Percentiles rank a stretch among this genome's conserved stretches.
Evolutionary conservation across 2,797 vertebrate species (phyloP).

Genomic region (Leuciscus waleckii): DNA sequence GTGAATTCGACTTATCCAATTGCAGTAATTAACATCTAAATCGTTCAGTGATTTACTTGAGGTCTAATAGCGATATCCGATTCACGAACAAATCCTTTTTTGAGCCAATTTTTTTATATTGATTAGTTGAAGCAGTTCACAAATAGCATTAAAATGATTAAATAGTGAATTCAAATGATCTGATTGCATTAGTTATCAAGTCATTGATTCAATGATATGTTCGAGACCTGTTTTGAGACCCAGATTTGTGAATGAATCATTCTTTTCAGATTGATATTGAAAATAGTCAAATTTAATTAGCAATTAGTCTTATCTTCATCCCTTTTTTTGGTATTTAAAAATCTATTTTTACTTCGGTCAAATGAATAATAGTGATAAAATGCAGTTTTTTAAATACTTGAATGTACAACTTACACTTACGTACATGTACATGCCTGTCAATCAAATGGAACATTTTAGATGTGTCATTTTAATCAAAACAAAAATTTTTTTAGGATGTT

Average conservation of each 20-base stretch:
- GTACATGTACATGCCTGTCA: background rate
- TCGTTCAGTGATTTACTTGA: background rate
- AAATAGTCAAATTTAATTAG: background rate
- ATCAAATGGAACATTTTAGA: background rate
- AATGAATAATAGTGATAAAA: background rate
- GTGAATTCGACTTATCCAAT: background rate
- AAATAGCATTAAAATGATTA: background rate
- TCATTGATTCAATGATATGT: background rate
- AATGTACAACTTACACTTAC: too few species aligned
- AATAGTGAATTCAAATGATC: background rate
- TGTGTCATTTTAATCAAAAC: background rate
- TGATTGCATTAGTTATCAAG: background rate
- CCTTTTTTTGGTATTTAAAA: background rate
- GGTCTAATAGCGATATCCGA: background rate
- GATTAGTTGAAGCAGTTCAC: background rate
- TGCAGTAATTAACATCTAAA: background rate
- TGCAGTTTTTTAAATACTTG: background rate
- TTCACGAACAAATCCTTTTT: background rate
- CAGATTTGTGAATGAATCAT: background rate
- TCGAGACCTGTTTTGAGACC: background rate
- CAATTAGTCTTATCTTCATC: background rate
- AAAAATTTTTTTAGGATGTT: background rate
- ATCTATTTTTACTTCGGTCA: background rate
- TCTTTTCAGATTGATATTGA: background rate
- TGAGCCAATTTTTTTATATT: background rate